Percentiles rank a stretch among this genome's conserved stretches.
Evolutionary conservation across 2,888 invertebrate genomes (phyloP).

Genomic region (Protophormia terraenovae): DNA sequence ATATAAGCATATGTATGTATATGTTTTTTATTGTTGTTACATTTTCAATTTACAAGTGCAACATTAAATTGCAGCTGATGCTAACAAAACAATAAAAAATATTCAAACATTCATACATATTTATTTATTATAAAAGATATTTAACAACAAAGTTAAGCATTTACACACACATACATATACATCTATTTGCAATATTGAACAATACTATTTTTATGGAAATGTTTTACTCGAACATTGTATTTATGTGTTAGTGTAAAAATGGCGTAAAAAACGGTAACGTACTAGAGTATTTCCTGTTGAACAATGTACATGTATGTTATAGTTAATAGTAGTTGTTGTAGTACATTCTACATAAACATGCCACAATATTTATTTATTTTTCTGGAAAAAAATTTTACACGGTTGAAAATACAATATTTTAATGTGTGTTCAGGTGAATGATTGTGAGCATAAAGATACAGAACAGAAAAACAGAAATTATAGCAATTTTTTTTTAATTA

Average conservation of each 20-base stretch:
- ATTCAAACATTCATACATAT: background rate
- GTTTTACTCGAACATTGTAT: background rate
- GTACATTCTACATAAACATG: background rate
- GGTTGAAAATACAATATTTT: background rate
- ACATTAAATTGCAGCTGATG: conserved; percentile 53
- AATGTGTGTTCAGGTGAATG: background rate
- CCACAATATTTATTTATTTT: conserved; percentile 17
- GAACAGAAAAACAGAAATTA: background rate
- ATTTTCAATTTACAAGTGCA: conserved; percentile 37
- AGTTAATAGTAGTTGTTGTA: background rate
- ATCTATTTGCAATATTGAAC: conserved; percentile 1
- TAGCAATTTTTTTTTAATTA: background rate
- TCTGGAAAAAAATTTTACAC: background rate
- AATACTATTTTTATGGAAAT: background rate
- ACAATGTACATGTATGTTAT: background rate
- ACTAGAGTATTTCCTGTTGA: background rate
- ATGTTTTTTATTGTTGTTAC: background rate
- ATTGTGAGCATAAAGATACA: background rate
- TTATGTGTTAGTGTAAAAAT: background rate
- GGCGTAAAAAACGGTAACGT: background rate
- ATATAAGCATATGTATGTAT: background rate
- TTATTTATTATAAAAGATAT: conserved; percentile 2
- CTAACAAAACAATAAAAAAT: background rate
- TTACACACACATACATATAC: background rate
- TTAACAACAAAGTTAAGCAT: background rate